Base-by-base conservation (phyloP, 2,113 vertebrate species). In the Cygnus buccinator region DNA sequence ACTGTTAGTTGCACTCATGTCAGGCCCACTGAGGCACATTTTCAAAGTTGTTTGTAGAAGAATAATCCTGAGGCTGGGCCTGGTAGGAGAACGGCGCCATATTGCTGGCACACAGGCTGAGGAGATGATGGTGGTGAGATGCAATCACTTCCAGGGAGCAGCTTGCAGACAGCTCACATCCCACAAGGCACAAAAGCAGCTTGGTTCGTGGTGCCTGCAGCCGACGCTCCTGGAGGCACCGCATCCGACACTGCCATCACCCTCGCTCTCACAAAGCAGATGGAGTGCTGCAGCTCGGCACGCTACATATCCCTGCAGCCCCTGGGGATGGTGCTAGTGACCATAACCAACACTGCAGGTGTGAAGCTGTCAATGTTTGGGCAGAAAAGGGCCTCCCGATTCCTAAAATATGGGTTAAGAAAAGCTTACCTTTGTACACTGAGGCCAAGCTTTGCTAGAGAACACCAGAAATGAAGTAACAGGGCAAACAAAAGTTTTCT, bases 381-480 rank as follows among this genome's bases (percentile, higher is more conserved):
- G 48, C 16, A 65, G 62, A 75, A 80, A 92, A 18, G 0, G 0
- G 10, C 68, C 59, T 88, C 6, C 26, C 31, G 2, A 0, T 65
- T 87, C 52, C 70, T 57, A 54, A 89, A 89, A 48, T 6, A 13
- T 1, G 3, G 21, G 61, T 85, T 73, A 87, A 84, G n/a, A 31
- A 41, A 89, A 85, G 0, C 2, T 66, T 44, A 43, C 8, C 5
- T 52, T 77, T 78, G 57, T 83, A n/a, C 11, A 20, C 4, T 33
- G 48, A 79, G 44, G n/a, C 7, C 57, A 82, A 26, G 33, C 9
- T 76, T 85, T 16, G 16, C 41, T 50, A 71, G 41, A 86, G 87
- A 93, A 73, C 21, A 76, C 28, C 17, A 6, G 2, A 79, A 80
- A 76, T 77, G 6, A 86, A 50, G 22, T 73, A 77, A 62, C 5